Base-by-base conservation (phyloP, 2,888 invertebrate genomes). In the Galeopsomyia nigrocyanea region DNA sequence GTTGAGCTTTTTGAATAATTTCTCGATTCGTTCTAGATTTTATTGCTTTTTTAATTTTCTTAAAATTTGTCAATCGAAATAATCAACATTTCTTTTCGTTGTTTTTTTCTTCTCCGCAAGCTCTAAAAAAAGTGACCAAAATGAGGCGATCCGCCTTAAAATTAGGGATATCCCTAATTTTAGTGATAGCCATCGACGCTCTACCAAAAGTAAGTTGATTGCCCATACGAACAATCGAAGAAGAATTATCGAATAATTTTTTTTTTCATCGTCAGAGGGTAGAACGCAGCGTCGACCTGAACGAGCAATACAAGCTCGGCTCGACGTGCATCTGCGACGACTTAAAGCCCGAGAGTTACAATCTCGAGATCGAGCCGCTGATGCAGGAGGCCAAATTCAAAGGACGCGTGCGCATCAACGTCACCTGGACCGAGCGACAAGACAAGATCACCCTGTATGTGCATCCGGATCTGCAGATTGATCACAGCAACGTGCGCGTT, bases 401-500 rank as follows among this genome's bases (percentile, higher is more conserved):
- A 68, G 95, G 94, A 0, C 87, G 88, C 65, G 91, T 94, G 0
- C 88, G 88, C 77, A 93, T 95, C 77, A 91, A 92, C 80, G 86
- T 93, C 19, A 91, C 90, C 1, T 93, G 93, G 90, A 87, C 89
- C 26, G 87, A 89, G 61, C 89, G 89, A 10, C 88, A 91, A 0
- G 90, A 91, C 71, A 89, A 90, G 80, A 89, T 94, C 64, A 89
- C 87, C 0, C 83, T 94, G 0, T 93, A 94, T 80, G 90, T 90
- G 5, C 90, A 92, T 76, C 90, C 89, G 22, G 90, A 92, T 74
- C 84, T 94, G 57, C 87, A 89, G 71, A 90, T 94, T 66, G 84
- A 88, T 7, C 87, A 89, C 58, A 86, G 86, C 10, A 88, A 89
- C 79, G 88, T 92, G 22, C 87, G 82, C 58, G 79, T 89, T 9